Evolutionary conservation across 1,140 invertebrate genomes (phyloP).

Genomic region (Aricia agestis): DNA sequence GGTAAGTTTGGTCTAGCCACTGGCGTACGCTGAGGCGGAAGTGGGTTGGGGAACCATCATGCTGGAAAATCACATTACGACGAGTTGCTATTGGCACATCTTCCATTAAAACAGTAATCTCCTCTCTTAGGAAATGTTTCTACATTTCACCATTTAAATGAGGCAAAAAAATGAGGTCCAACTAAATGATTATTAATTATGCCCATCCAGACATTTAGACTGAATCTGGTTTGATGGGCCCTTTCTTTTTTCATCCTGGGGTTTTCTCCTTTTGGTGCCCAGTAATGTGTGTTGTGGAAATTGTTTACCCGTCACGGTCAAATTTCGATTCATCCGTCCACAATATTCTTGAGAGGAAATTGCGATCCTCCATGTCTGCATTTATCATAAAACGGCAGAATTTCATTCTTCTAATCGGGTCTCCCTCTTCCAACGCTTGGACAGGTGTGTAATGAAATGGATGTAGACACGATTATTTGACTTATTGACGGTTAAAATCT

Average conservation of each 20-base stretch:
- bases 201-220: slow-evolving; percentile 51
- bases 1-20: slow-evolving; percentile 1
- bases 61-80: slow-evolving; percentile 42
- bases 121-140: slow-evolving; percentile 36
- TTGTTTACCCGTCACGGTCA: slow-evolving; percentile 48
- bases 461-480: slow-evolving; percentile 15
- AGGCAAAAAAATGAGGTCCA: slow-evolving; percentile 50
- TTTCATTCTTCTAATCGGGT: slow-evolving; percentile 30
- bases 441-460: slow-evolving; percentile 28
- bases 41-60: slow-evolving; percentile 34
- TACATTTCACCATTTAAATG: slow-evolving; percentile 41
- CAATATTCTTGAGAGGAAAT: slow-evolving; percentile 41
- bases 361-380: slow-evolving; percentile 31
- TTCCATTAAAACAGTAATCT: slow-evolving; percentile 42
- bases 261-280: slow-evolving; percentile 46
- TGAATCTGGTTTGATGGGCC: slow-evolving; percentile 45
- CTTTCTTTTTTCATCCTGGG: slow-evolving; percentile 38
- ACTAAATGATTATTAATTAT: slow-evolving; percentile 48
- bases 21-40: slow-evolving; percentile 4
- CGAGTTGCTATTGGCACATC: slow-evolving; percentile 28
- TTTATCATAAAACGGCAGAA: slow-evolving; percentile 32
- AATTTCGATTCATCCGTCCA: slow-evolving; percentile 53
- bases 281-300: slow-evolving; percentile 55
- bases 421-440: slow-evolving; percentile 31
- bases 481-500: too few relatives aligned